Percentiles rank a stretch among this genome's conserved stretches.
phyloP scores from a whole-genome alignment of 2,888 invertebrate genomes.

The Acanthosepion lycidas region DNA sequence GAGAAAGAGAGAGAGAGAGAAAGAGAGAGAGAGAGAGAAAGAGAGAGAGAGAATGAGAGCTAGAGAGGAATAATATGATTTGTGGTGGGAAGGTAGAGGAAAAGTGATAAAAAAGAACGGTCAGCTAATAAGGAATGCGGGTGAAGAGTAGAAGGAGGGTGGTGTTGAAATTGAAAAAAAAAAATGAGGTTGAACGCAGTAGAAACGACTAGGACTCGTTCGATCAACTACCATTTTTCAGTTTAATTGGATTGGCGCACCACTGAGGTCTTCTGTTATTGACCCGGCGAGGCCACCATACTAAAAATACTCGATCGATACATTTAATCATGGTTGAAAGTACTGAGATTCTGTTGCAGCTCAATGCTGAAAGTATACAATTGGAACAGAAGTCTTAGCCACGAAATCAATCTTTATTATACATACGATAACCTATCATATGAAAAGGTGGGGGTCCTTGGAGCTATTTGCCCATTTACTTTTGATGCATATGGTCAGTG shows the following conservation, averaged over 20 bases:
- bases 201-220: background rate
- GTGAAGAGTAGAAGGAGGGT: background rate
- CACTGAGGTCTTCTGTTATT: background rate
- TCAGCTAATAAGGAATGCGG: background rate
- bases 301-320: background rate
- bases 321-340: background rate
- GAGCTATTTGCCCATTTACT: too few relatives aligned
- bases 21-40: background rate
- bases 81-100: background rate
- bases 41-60: background rate
- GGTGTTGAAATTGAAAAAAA: background rate
- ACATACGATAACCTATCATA: too few relatives aligned
- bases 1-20: background rate
- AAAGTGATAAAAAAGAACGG: background rate
- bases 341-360: background rate
- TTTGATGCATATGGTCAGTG: too few relatives aligned
- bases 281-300: background rate
- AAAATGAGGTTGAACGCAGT: background rate
- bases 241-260: slow-evolving; percentile 4
- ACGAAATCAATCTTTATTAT: too few relatives aligned
- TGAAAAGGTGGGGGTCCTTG: fast-evolving
- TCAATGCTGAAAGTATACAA: background rate
- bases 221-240: slow-evolving; percentile 6
- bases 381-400: too few relatives aligned
- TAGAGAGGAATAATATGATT: background rate